phyloP scores from a whole-genome alignment of 2,113 vertebrate species.

The Microtus montanus region DNA sequence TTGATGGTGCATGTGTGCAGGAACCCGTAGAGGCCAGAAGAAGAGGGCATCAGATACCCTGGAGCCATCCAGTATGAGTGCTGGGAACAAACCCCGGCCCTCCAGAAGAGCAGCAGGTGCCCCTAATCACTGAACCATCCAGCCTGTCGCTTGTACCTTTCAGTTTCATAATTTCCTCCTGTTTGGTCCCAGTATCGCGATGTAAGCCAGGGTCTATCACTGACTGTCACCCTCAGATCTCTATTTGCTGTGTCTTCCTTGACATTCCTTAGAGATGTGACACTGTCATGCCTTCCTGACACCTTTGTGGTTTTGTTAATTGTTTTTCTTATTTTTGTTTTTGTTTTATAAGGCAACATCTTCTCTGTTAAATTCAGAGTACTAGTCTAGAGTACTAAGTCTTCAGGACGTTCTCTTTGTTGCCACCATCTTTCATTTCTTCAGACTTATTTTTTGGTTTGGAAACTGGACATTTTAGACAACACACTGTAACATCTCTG shows the following conservation, averaged over 20 bases:
- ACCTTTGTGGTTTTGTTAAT: background rate
- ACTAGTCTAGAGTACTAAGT: no score
- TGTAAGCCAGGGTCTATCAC: background rate
- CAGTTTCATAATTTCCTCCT: background rate
- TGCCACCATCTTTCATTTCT: no score
- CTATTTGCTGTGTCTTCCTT: background rate
- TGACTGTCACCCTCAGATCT: background rate
- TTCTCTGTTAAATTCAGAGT: background rate
- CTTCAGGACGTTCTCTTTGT: background rate
- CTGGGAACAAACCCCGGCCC: background rate
- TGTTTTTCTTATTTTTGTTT: no score
- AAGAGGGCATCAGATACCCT: background rate
- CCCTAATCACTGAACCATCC: background rate
- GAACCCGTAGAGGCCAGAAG: background rate
- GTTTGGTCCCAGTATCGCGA: background rate
- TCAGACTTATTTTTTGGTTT: background rate
- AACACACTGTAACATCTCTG: background rate
- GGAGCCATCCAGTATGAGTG: background rate
- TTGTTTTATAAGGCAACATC: background rate
- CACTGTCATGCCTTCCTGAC: background rate
- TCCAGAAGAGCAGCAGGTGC: background rate
- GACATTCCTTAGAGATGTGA: background rate
- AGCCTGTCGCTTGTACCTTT: background rate
- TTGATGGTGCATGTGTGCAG: no score
- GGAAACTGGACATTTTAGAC: no score